Evolutionary conservation across 92 coral and sea anemone species (phyloP).

Genomic region (Meandrina meandrites): DNA sequence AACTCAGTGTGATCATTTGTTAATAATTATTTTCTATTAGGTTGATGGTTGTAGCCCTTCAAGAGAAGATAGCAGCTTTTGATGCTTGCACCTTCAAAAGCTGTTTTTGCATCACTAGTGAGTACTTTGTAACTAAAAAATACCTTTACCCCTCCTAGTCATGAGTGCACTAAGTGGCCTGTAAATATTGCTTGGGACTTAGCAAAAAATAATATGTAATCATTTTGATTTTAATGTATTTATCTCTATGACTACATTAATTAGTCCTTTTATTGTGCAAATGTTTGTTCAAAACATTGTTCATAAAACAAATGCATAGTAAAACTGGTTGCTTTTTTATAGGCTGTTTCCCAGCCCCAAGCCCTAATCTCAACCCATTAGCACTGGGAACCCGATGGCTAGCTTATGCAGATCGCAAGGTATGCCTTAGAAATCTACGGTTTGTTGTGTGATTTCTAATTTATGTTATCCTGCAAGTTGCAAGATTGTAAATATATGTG

Average conservation of each 20-base stretch:
- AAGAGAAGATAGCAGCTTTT: conserved; percentile 98
- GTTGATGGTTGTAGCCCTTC: conserved; percentile 91
- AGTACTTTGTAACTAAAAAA: conserved; percentile 34
- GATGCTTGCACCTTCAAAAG: conserved; percentile 88
- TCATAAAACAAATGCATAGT: not conserved
- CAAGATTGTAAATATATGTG: not conserved
- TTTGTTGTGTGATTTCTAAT: not conserved
- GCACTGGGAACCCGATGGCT: conserved; percentile 94
- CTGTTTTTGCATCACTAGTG: conserved; percentile 89
- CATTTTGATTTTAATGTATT: no score
- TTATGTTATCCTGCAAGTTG: not conserved
- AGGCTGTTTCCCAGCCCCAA: conserved; percentile 97
- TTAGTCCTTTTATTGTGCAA: no score
- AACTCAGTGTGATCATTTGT: not conserved
- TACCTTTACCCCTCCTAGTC: not conserved
- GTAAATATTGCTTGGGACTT: not conserved
- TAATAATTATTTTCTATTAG: conserved; percentile 53
- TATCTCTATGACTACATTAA: no score
- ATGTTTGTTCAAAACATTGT: no score
- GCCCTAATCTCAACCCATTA: conserved; percentile 92
- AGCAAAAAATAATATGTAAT: not conserved
- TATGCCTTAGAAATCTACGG: not conserved
- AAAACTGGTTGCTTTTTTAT: not conserved
- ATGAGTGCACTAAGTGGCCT: not conserved
- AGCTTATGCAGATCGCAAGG: conserved; percentile 98